phyloP scores from a whole-genome alignment of 1,140 invertebrate species.

The Drosophila ercepeae region DNA sequence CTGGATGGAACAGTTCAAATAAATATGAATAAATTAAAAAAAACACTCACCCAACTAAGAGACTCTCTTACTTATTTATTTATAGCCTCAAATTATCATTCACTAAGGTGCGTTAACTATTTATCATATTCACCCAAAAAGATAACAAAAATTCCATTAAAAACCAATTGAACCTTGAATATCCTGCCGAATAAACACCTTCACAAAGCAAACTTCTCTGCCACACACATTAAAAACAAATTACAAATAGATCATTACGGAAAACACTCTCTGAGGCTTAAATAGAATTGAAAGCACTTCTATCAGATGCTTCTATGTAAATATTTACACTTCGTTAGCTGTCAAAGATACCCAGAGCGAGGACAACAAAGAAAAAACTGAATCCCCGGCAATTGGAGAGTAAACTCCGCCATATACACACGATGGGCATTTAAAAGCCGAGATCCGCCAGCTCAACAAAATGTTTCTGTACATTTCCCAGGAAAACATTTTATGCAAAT shows the following conservation, averaged over 20 bases:
- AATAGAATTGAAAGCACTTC: conserved; percentile 35
- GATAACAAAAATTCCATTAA: conserved; percentile 11
- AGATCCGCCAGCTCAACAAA: conserved; percentile 17
- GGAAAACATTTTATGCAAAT: conserved; percentile 75
- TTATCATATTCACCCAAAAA: background rate
- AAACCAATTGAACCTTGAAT: conserved; percentile 9
- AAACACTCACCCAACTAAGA: too few species aligned
- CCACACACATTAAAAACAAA: conserved; percentile 47
- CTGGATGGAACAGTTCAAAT: conserved; percentile 13
- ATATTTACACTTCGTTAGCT: conserved; percentile 78
- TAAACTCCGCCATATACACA: conserved; percentile 14
- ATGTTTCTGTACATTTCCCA: conserved; percentile 28
- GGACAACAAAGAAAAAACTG: conserved; percentile 23
- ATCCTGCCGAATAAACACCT: conserved; percentile 17
- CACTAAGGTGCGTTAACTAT: too few species aligned
- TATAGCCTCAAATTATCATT: background rate
- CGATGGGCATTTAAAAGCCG: conserved; percentile 55
- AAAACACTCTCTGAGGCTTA: conserved; percentile 26
- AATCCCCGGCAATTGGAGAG: conserved; percentile 9
- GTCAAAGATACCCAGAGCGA: conserved; percentile 61
- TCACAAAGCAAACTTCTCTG: conserved; percentile 3
- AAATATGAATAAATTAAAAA: conserved; percentile 6
- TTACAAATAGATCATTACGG: conserved; percentile 47
- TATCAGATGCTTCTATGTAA: conserved; percentile 59
- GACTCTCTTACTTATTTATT: too few species aligned